Evolutionary conservation across 2,113 vertebrate genomes (phyloP).

Genomic region (Cariama cristata): DNA sequence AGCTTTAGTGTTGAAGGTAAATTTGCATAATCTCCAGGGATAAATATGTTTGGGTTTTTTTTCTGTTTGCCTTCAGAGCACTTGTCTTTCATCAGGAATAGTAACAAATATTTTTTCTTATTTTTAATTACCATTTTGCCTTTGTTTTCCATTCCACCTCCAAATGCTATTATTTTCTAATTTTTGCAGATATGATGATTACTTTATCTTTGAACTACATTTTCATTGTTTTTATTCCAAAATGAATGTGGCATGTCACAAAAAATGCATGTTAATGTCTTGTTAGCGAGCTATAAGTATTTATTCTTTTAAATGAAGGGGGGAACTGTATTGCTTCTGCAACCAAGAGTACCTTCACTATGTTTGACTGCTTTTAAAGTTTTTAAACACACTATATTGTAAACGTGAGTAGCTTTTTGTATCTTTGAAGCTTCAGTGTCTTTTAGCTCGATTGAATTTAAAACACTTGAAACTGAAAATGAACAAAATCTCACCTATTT

Average conservation of each 20-base stretch:
- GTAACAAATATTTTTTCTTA: background rate
- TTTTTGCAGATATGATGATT: background rate
- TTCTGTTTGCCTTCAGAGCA: background rate
- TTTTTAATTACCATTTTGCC: background rate
- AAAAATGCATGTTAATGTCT: background rate
- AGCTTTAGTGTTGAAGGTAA: conserved; percentile 94
- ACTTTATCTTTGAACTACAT: background rate
- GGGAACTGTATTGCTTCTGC: background rate
- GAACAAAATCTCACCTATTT: background rate
- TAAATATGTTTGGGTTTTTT: background rate
- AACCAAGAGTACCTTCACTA: background rate
- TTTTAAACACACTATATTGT: background rate
- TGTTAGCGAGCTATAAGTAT: background rate
- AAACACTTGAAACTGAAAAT: background rate
- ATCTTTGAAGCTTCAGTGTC: background rate
- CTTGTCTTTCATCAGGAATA: background rate
- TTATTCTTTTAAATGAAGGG: background rate
- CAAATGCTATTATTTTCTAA: background rate
- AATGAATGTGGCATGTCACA: background rate
- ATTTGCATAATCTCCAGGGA: background rate
- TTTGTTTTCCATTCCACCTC: background rate
- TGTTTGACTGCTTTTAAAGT: background rate
- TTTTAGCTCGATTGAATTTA: background rate
- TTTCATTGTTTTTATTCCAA: background rate
- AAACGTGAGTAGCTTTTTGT: background rate